These are phyloP conservation scores for Heliconius congener DNA, from an alignment of 1,140 invertebrate genomes.

Conservation along the genomic window DNA sequence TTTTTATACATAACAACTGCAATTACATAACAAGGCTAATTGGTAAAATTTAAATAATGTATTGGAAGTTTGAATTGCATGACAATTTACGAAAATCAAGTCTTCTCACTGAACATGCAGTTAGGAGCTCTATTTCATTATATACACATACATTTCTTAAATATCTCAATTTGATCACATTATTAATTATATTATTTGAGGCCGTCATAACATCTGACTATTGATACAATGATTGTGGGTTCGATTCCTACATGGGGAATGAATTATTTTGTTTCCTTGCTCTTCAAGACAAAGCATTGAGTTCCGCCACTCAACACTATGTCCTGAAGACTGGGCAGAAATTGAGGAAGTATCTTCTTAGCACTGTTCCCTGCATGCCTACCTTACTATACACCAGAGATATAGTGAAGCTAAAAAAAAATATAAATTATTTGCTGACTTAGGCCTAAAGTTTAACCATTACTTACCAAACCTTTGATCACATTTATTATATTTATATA, in stretches of 20 bases:
- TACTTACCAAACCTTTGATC: constrained; percentile 87
- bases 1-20: constrained; percentile 21
- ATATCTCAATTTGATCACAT: constrained; percentile 26
- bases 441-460: constrained; percentile 44
- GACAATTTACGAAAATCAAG: neutral
- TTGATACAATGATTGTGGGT: too few relatives aligned
- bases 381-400: too few relatives aligned
- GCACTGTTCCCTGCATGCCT: too few relatives aligned
- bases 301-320: too few relatives aligned
- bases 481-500: constrained; percentile 84
- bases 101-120: neutral
- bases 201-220: too few relatives aligned
- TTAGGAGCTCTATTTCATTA: constrained; percentile 5
- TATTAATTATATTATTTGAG: constrained; percentile 10
- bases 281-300: too few relatives aligned
- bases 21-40: constrained; percentile 2
- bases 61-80: neutral
- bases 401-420: neutral
- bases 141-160: constrained; percentile 17
- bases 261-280: too few relatives aligned
- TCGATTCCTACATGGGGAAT: too few relatives aligned
- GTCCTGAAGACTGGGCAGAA: too few relatives aligned
- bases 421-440: constrained; percentile 30
- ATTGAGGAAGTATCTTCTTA: too few relatives aligned
- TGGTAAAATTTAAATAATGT: neutral